Evolutionary conservation across 2,797 vertebrate species (phyloP).

Genomic region (Hippocampus kuda): DNA sequence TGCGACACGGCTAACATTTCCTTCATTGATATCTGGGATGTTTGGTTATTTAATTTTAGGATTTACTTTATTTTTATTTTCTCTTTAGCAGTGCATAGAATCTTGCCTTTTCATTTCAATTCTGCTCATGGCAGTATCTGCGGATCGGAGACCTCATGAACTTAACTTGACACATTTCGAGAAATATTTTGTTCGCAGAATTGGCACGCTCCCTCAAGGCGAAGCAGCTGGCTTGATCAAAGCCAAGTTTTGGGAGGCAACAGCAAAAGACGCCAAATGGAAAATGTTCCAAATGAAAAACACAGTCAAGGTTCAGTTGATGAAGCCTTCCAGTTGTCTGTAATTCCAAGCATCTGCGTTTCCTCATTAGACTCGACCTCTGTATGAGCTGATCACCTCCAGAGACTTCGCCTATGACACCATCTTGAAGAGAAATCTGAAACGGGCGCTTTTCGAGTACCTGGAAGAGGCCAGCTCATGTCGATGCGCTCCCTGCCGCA

Average conservation of each 20-base stretch:
- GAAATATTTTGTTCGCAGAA: not conserved
- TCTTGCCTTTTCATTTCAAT: not conserved
- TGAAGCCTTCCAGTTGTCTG: constrained; percentile 12
- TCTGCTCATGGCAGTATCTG: not conserved
- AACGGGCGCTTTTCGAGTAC: constrained; percentile 73
- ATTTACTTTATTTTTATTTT: not conserved
- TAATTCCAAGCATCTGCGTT: not conserved
- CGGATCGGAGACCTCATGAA: not conserved
- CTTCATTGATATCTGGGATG: too few species aligned
- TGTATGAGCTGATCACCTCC: constrained; percentile 78
- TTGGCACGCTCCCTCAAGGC: not conserved
- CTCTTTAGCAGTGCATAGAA: not conserved
- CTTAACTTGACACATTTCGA: not conserved
- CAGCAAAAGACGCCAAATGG: not conserved
- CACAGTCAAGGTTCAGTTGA: constrained; percentile 2
- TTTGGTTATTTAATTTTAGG: too few species aligned
- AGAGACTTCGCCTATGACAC: constrained; percentile 63
- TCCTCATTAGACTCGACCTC: constrained; percentile 64
- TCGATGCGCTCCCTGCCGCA: constrained; percentile 74
- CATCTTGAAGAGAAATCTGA: constrained; percentile 76
- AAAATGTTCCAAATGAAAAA: constrained; percentile 14
- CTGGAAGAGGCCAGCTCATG: constrained; percentile 75
- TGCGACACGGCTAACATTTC: too few species aligned
- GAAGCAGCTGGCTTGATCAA: not conserved
- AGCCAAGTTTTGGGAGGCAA: not conserved